A percentile compares a stretch with the other conserved stretches of the same genome.
These are phyloP conservation scores for Phycodurus eques DNA, from an alignment of 2,113 vertebrate species.

Conservation along the genomic window DNA sequence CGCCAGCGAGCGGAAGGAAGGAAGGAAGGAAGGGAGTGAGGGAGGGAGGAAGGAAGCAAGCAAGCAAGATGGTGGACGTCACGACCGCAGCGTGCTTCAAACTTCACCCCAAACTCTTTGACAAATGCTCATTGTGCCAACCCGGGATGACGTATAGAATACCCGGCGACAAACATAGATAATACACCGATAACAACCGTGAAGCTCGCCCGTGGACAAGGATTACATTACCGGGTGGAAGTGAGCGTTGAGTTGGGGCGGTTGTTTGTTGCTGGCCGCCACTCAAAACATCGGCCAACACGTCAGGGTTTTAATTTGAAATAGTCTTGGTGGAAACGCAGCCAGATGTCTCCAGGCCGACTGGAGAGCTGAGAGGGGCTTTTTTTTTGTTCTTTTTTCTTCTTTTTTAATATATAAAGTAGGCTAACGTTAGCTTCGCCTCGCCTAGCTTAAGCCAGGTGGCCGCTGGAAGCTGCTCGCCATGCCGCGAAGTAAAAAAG, in stretches of 20 bases:
- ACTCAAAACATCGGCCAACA: slow-evolving; percentile 19
- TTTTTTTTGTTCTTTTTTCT: neutral
- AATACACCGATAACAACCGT: slow-evolving; percentile 46
- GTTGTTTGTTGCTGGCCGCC: slow-evolving; percentile 5
- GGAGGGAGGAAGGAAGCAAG: no score
- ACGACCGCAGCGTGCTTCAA: slow-evolving; percentile 65
- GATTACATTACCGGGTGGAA: neutral
- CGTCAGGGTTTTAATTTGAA: slow-evolving; percentile 9
- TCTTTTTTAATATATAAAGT: neutral
- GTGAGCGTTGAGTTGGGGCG: slow-evolving; percentile 22
- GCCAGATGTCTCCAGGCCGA: neutral
- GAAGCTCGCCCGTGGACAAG: neutral
- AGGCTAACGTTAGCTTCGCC: slow-evolving; percentile 20
- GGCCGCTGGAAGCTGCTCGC: slow-evolving; percentile 4
- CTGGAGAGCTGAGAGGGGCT: neutral
- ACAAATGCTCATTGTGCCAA: slow-evolving; percentile 58
- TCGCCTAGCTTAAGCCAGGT: neutral
- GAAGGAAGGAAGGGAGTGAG: no score
- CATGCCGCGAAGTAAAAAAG: slow-evolving; percentile 77
- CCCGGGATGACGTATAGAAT: slow-evolving; percentile 67
- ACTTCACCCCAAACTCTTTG: slow-evolving; percentile 71
- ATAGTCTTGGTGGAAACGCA: neutral
- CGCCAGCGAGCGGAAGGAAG: slow-evolving; percentile 35
- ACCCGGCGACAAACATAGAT: slow-evolving; percentile 75
- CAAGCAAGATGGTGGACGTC: slow-evolving; percentile 69